Evolutionary conservation across 2,113 vertebrate genomes (phyloP).

Genomic region (Cromileptes altivelis): DNA sequence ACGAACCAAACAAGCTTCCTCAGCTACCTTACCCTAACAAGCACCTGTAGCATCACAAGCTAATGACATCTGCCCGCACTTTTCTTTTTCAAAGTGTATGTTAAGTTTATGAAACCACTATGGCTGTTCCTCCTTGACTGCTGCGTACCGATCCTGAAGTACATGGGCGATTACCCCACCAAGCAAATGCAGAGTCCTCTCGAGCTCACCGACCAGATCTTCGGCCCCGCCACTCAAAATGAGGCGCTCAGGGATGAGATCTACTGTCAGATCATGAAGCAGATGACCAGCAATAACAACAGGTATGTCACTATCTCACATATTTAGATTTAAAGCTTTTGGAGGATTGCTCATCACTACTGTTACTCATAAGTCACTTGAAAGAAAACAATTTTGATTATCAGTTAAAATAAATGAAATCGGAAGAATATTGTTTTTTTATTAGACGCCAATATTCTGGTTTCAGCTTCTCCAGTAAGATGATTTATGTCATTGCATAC

Average conservation of each 20-base stretch:
- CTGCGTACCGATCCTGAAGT: conserved; percentile 92
- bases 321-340: not conserved
- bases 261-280: conserved; percentile 98
- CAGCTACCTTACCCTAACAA: not conserved
- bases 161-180: conserved; percentile 97
- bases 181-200: conserved; percentile 86
- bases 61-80: too few relatives aligned
- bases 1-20: not conserved
- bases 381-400: too few relatives aligned
- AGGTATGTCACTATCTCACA: conserved; percentile 80
- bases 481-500: too few relatives aligned
- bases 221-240: conserved; percentile 86
- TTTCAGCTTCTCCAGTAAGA: too few relatives aligned
- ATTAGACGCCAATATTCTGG: too few relatives aligned
- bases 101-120: not conserved
- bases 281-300: conserved; percentile 92
- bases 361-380: too few relatives aligned
- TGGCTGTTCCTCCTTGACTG: conserved; percentile 62
- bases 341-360: not conserved
- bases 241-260: conserved; percentile 91
- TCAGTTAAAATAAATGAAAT: too few relatives aligned
- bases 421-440: too few relatives aligned
- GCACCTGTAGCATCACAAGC: not conserved
- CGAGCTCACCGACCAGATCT: conserved; percentile 95
- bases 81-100: too few relatives aligned